These are phyloP conservation scores for Aurelia aurita DNA, from an alignment of 30 jellyfish, hydroid and myxozoan species.

Conservation along the genomic window DNA sequence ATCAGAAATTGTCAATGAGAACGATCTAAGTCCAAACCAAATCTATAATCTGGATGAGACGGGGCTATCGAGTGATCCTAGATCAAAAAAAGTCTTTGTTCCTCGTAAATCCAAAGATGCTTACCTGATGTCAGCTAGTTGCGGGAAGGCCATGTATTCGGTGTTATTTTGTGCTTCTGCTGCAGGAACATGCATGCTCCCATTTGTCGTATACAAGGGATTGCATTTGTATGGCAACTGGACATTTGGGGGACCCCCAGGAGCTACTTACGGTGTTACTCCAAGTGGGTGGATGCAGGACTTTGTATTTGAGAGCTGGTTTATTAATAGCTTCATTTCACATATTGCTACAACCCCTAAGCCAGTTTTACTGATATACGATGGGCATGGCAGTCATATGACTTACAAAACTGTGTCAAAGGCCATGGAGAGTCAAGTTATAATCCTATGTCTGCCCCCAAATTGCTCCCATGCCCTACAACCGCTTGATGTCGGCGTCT, in stretches of 20 bases:
- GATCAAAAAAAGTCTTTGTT: slow-evolving; percentile 41
- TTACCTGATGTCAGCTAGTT: slow-evolving; percentile 31
- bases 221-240: slow-evolving; percentile 55
- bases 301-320: slow-evolving; percentile 43
- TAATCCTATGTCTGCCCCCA: too few species aligned
- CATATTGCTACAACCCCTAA: too few species aligned
- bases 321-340: too few species aligned
- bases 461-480: too few species aligned
- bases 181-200: slow-evolving; percentile 42
- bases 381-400: too few species aligned
- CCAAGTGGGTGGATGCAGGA: slow-evolving; percentile 77
- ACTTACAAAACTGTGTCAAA: slow-evolving; percentile 22
- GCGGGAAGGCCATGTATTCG: slow-evolving; percentile 63
- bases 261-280: slow-evolving; percentile 58
- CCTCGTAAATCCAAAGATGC: slow-evolving; percentile 51
- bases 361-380: too few species aligned
- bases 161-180: slow-evolving; percentile 68
- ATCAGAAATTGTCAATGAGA: slow-evolving; percentile 13
- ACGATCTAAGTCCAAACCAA: slow-evolving; percentile 33
- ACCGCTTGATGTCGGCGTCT: too few species aligned
- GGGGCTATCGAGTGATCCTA: slow-evolving; percentile 60
- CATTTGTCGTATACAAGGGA: slow-evolving; percentile 76
- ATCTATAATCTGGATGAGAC: slow-evolving; percentile 67
- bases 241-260: slow-evolving; percentile 67
- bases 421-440: slow-evolving; percentile 1